Conservation (phyloP, 2,888 invertebrate genomes). For the Theretra japonica region DNA sequence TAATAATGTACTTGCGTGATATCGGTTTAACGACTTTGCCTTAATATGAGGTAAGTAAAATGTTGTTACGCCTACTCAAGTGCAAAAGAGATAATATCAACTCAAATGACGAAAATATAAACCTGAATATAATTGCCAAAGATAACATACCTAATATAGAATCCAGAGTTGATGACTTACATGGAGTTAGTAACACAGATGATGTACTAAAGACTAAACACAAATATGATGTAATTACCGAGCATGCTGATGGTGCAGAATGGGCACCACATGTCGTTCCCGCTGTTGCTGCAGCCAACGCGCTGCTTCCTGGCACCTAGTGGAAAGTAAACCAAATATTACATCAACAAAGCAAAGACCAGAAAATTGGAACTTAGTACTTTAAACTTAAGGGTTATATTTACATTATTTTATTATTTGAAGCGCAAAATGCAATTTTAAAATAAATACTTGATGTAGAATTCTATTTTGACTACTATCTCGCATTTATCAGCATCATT, state of each 20-base stretch:
- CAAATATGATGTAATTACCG: slow-evolving; percentile 67
- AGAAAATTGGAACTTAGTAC: too few species aligned
- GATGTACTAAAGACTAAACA: not conserved
- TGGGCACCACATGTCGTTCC: slow-evolving; percentile 77
- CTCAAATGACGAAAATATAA: not conserved
- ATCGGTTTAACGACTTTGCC: not conserved
- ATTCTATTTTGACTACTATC: too few species aligned
- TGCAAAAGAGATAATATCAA: not conserved
- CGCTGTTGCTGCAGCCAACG: slow-evolving; percentile 75
- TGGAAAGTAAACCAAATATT: slow-evolving; percentile 27
- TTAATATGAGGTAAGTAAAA: not conserved
- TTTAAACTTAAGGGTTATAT: too few species aligned
- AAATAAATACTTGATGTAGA: too few species aligned
- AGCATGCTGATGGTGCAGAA: slow-evolving; percentile 79
- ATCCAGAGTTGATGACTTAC: not conserved
- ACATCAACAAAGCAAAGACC: not conserved
- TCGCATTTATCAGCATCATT: too few species aligned
- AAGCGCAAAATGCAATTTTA: too few species aligned
- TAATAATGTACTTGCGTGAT: not conserved
- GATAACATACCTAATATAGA: not conserved
- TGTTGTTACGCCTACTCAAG: not conserved
- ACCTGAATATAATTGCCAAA: not conserved
- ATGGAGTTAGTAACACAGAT: not conserved
- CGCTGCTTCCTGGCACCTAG: slow-evolving; percentile 81
- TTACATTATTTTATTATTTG: too few species aligned